Percentiles rank a stretch among this genome's conserved stretches.
Evolutionary conservation across 2,113 vertebrate genomes (phyloP).

Genomic region (Cygnus atratus): DNA sequence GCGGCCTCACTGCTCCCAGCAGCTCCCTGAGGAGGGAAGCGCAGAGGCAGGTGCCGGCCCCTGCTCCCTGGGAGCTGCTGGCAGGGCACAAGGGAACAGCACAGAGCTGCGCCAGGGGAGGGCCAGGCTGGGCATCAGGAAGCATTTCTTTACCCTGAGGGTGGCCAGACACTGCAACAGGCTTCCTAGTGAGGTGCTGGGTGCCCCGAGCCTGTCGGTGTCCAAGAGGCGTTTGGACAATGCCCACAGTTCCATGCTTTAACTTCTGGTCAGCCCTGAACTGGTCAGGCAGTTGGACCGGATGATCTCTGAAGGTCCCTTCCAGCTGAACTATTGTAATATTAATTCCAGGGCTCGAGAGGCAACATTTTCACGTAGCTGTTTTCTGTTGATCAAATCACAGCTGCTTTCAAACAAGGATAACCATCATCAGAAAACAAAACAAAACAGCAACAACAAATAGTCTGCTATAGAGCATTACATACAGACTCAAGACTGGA

Average conservation of each 20-base stretch:
- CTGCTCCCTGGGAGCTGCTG: too few relatives aligned
- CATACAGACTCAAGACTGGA: neutral
- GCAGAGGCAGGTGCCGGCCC: too few relatives aligned
- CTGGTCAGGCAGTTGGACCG: neutral
- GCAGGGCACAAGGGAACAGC: too few relatives aligned
- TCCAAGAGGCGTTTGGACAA: neutral
- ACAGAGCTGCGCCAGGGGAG: too few relatives aligned
- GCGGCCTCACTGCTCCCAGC: too few relatives aligned
- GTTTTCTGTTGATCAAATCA: neutral
- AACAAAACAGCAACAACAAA: too few relatives aligned
- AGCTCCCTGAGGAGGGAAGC: too few relatives aligned
- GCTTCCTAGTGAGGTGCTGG: neutral
- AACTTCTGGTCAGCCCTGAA: neutral
- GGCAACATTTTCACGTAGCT: neutral
- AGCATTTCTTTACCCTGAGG: neutral
- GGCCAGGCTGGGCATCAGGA: too few relatives aligned
- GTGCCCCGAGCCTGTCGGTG: neutral
- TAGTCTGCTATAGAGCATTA: rapidly evolving
- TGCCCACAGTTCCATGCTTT: neutral
- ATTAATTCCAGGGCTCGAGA: neutral
- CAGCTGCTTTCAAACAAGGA: neutral
- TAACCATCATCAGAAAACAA: neutral
- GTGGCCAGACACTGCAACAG: neutral
- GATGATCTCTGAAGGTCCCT: neutral
- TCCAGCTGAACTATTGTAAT: neutral